These are phyloP conservation scores for Hybognathus amarus DNA, from an alignment of 2,797 vertebrate species.

Conservation along the genomic window DNA sequence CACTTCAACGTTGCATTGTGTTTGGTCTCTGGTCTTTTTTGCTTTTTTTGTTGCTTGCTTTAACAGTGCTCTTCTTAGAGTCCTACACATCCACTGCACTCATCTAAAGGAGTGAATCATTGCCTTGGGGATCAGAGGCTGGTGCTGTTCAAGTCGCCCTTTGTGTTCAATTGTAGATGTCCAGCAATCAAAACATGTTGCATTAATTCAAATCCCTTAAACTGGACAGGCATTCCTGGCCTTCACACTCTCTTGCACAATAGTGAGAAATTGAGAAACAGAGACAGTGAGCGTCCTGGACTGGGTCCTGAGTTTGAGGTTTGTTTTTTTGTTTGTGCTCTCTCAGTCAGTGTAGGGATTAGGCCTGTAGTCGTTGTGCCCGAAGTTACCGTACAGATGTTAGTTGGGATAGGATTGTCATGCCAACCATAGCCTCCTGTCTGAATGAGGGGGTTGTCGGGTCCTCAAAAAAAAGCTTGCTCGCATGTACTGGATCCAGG, in stretches of 20 bases:
- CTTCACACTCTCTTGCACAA: slow-evolving; percentile 75
- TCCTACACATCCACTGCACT: slow-evolving; percentile 23
- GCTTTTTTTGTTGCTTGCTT: slow-evolving; percentile 27
- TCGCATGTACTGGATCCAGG: not conserved
- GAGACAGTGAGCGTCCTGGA: slow-evolving; percentile 62
- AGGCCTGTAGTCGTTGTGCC: slow-evolving; percentile 73
- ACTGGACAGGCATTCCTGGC: slow-evolving; percentile 74
- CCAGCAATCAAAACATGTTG: slow-evolving; percentile 58
- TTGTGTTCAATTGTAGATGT: slow-evolving; percentile 33
- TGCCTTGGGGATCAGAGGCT: slow-evolving; percentile 20
- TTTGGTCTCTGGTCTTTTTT: slow-evolving; percentile 32
- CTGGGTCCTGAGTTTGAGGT: slow-evolving; percentile 12
- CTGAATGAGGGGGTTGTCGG: slow-evolving; percentile 65
- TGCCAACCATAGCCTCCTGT: slow-evolving; percentile 70
- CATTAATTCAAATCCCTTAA: slow-evolving; percentile 80
- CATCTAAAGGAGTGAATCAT: slow-evolving; percentile 42
- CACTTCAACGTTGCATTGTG: not conserved
- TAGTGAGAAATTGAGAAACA: slow-evolving; percentile 35
- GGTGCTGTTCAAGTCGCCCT: slow-evolving; percentile 35
- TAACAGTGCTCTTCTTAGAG: slow-evolving; percentile 36
- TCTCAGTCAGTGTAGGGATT: slow-evolving; percentile 70
- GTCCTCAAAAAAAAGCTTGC: slow-evolving; percentile 65
- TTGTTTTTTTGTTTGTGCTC: slow-evolving; percentile 24
- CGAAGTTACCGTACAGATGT: slow-evolving; percentile 77
- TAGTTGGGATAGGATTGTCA: slow-evolving; percentile 77